phyloP scores from a whole-genome alignment of 2,888 invertebrate species.

The Meganola albula region DNA sequence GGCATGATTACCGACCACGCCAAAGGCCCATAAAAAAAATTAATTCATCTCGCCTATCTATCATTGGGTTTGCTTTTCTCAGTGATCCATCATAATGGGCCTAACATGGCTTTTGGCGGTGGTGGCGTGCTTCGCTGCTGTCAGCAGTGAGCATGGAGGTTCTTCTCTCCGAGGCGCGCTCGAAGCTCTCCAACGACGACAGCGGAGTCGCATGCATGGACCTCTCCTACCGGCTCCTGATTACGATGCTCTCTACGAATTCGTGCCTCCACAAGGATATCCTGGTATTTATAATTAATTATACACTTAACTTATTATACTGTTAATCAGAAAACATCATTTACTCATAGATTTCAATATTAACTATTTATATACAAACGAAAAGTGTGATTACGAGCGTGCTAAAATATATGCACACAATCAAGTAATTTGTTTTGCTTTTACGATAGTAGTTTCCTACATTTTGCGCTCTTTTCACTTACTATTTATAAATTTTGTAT shows the following conservation, averaged over 20 bases:
- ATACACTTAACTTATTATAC: background rate
- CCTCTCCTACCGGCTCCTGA: constrained; percentile 46
- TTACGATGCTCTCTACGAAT: constrained; percentile 62
- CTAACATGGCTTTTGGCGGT: constrained; percentile 47
- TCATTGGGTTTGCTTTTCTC: too few species aligned
- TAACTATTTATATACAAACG: too few species aligned
- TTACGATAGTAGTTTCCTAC: too few species aligned
- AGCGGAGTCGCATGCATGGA: constrained; percentile 55
- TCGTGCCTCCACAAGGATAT: constrained; percentile 58
- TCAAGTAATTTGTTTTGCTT: too few species aligned
- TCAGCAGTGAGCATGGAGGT: constrained; percentile 46
- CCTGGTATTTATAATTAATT: constrained; percentile 38
- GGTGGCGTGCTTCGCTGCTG: constrained; percentile 37
- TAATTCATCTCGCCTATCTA: too few species aligned
- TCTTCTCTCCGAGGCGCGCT: constrained; percentile 73
- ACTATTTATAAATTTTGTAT: constrained; percentile 2
- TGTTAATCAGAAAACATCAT: too few species aligned
- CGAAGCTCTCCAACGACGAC: constrained; percentile 72
- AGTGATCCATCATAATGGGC: constrained; percentile 37
- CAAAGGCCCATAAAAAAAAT: too few species aligned
- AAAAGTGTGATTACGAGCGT: too few species aligned
- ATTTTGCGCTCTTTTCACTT: too few species aligned
- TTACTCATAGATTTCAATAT: too few species aligned
- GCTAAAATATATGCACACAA: too few species aligned
- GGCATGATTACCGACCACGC: too few species aligned